Evolutionary conservation across 1,140 invertebrate species (phyloP).

Genomic region (Linepithema humile): DNA sequence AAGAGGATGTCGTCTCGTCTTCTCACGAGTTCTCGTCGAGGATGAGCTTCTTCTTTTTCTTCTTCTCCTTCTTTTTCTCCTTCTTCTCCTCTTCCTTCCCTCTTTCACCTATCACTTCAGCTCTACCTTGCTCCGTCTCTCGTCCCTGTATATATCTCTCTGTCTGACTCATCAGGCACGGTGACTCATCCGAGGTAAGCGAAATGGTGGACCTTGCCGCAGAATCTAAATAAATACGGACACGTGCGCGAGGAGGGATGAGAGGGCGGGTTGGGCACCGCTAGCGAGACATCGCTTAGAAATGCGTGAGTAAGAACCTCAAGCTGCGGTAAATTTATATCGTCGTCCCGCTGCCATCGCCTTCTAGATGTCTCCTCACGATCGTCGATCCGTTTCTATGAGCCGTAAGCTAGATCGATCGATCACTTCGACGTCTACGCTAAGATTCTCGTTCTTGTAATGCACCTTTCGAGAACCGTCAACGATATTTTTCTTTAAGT

Average conservation of each 20-base stretch:
- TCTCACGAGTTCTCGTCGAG: slow-evolving; percentile 29
- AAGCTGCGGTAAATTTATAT: slow-evolving; percentile 77
- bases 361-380: neutral
- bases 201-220: slow-evolving; percentile 75
- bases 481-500: neutral
- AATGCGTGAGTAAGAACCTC: slow-evolving; percentile 80
- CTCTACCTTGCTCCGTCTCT: slow-evolving; percentile 44
- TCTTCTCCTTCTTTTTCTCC: slow-evolving; percentile 50
- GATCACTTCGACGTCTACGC: slow-evolving; percentile 23
- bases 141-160: slow-evolving; percentile 28
- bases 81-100: slow-evolving; percentile 49
- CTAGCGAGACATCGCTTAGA: slow-evolving; percentile 77
- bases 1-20: slow-evolving; percentile 35
- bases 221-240: slow-evolving; percentile 80
- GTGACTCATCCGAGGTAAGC: slow-evolving; percentile 62
- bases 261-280: slow-evolving; percentile 23
- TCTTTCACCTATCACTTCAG: slow-evolving; percentile 59
- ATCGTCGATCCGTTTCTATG: slow-evolving; percentile 3
- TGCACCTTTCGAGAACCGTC: neutral
- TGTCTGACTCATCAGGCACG: slow-evolving; percentile 41
- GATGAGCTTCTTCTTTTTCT: slow-evolving; percentile 62
- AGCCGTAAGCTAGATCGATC: slow-evolving; percentile 10
- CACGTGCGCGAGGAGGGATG: slow-evolving; percentile 27
- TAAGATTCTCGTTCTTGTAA: neutral
- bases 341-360: slow-evolving; percentile 58